Evolutionary conservation across 2,797 vertebrate species (phyloP).

Genomic region (Chloroceryle inda): DNA sequence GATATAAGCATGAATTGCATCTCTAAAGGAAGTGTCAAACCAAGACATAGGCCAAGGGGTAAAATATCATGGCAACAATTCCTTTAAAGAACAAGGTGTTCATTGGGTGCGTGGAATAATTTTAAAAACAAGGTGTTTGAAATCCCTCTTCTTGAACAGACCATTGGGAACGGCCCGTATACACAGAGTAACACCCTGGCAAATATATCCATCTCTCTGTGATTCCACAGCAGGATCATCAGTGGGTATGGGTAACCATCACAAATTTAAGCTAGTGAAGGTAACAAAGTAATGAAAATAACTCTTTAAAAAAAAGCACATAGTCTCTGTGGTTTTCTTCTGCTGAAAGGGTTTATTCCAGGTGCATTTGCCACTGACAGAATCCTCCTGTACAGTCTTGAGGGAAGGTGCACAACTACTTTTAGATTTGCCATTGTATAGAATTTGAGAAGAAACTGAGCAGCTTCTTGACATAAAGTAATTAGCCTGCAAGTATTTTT

Average conservation of each 20-base stretch:
- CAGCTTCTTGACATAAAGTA: conserved; percentile 1
- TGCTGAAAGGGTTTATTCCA: neutral
- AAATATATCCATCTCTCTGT: neutral
- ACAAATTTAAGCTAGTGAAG: neutral
- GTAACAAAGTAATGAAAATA: neutral
- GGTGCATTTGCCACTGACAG: neutral
- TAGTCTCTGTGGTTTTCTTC: neutral
- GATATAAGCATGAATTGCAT: neutral
- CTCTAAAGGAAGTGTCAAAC: neutral
- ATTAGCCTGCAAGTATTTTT: conserved; percentile 36
- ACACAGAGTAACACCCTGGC: neutral
- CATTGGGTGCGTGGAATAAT: neutral
- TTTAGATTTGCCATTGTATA: neutral
- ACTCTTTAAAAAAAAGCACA: neutral
- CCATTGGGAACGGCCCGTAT: neutral
- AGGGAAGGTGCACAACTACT: neutral
- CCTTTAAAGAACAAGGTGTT: neutral
- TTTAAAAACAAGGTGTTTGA: neutral
- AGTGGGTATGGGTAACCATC: neutral
- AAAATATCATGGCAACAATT: neutral
- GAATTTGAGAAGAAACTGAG: neutral
- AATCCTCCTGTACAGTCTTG: neutral
- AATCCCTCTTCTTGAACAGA: neutral
- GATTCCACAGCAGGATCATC: neutral
- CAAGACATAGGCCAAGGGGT: neutral